These are phyloP conservation scores for Cosmorhoe ocellata DNA, from an alignment of 2,888 invertebrate genomes.

Conservation along the genomic window DNA sequence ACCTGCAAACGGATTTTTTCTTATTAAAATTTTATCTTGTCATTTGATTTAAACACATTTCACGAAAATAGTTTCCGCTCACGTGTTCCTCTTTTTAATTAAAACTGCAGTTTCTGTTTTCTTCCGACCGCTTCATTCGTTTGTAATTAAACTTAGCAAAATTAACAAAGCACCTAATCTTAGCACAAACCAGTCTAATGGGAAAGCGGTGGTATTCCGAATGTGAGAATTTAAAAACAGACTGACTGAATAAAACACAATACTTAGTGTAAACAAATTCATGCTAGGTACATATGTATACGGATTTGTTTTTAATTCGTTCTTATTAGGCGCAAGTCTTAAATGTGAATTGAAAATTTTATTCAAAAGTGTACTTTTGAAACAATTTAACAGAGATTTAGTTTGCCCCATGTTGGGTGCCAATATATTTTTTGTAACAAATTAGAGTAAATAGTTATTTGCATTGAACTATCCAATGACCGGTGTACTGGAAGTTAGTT, in stretches of 20 bases:
- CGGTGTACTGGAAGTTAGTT: too few species aligned
- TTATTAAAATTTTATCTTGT: slow-evolving; percentile 1
- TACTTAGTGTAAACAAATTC: background rate
- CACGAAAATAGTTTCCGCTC: slow-evolving; percentile 20
- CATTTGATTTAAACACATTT: slow-evolving; percentile 19
- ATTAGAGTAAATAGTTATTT: too few species aligned
- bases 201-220: slow-evolving; percentile 9
- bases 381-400: background rate
- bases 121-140: slow-evolving; percentile 7
- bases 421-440: background rate
- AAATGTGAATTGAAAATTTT: too few species aligned
- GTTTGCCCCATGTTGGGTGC: slow-evolving; percentile 3
- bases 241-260: background rate
- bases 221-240: slow-evolving; percentile 11
- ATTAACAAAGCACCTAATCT: slow-evolving; percentile 18
- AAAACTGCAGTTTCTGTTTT: slow-evolving; percentile 22
- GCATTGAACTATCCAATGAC: too few species aligned
- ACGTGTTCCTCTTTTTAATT: slow-evolving; percentile 31
- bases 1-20: background rate
- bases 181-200: slow-evolving; percentile 4
- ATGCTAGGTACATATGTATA: too few species aligned
- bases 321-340: too few species aligned
- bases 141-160: slow-evolving; percentile 19
- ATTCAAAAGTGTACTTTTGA: too few species aligned
- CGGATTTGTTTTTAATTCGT: too few species aligned